A percentile compares a stretch with the other conserved stretches of the same genome.
Evolutionary conservation across 2,888 invertebrate species (phyloP).

Genomic region (Carabus problematicus): DNA sequence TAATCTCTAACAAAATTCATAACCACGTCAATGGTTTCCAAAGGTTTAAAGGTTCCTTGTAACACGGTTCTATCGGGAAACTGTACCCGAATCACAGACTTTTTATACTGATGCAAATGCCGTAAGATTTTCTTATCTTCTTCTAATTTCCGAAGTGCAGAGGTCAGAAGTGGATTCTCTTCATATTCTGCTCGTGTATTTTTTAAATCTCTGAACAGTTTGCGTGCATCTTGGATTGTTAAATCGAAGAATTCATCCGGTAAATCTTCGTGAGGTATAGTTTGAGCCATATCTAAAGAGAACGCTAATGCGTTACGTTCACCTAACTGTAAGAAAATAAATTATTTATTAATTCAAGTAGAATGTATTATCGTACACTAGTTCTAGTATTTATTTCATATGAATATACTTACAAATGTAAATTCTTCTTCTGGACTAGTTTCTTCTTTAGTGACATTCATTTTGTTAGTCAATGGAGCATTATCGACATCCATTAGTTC

Average conservation of each 20-base stretch:
- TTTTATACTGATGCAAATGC: slow-evolving; percentile 73
- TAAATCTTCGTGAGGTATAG: slow-evolving; percentile 72
- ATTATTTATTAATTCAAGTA: not conserved
- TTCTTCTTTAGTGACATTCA: slow-evolving; percentile 44
- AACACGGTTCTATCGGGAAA: slow-evolving; percentile 87
- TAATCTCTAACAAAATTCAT: slow-evolving; percentile 77
- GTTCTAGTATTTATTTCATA: slow-evolving; percentile 4
- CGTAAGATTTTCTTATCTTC: slow-evolving; percentile 64
- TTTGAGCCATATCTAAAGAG: slow-evolving; percentile 67
- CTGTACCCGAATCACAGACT: slow-evolving; percentile 81
- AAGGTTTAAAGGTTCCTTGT: slow-evolving; percentile 84
- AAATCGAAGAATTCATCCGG: slow-evolving; percentile 91
- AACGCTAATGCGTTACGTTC: slow-evolving; percentile 79
- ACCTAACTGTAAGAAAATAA: slow-evolving; percentile 67
- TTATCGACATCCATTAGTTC: slow-evolving; percentile 49
- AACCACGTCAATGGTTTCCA: slow-evolving; percentile 75
- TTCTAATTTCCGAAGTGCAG: slow-evolving; percentile 67
- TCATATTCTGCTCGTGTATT: slow-evolving; percentile 69
- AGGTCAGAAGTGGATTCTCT: slow-evolving; percentile 76
- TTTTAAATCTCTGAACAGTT: slow-evolving; percentile 76
- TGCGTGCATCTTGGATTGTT: slow-evolving; percentile 81
- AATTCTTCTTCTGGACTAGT: slow-evolving; percentile 52
- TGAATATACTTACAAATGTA: slow-evolving; percentile 56
- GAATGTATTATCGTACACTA: not conserved
- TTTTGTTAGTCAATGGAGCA: slow-evolving; percentile 36